phyloP scores from a whole-genome alignment of 2,888 invertebrate species.

The Lithophane ornitopus region DNA sequence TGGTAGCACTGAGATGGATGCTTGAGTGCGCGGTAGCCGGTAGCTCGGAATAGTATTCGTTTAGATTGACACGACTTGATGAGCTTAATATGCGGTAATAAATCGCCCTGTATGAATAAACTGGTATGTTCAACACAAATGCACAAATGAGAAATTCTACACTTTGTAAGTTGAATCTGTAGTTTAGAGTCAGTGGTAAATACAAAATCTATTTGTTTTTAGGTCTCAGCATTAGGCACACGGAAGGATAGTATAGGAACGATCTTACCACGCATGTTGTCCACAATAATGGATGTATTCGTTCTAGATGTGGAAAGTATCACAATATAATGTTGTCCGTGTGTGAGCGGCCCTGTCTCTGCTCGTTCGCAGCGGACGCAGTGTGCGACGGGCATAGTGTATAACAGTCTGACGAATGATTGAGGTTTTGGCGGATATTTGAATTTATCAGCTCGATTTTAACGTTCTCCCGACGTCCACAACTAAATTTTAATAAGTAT shows the following conservation, averaged over 20 bases:
- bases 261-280: slow-evolving; percentile 27
- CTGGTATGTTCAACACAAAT: slow-evolving; percentile 40
- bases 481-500: slow-evolving; percentile 62
- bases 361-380: slow-evolving; percentile 32
- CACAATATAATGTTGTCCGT: slow-evolving; percentile 27
- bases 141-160: slow-evolving; percentile 48
- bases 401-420: slow-evolving; percentile 35
- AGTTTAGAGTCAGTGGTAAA: slow-evolving; percentile 50
- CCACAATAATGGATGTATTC: slow-evolving; percentile 12
- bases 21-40: slow-evolving; percentile 46
- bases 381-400: not conserved
- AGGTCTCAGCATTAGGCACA: slow-evolving; percentile 50
- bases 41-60: slow-evolving; percentile 45
- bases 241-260: slow-evolving; percentile 34
- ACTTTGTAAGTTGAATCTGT: slow-evolving; percentile 46
- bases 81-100: slow-evolving; percentile 67
- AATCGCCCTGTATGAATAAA: slow-evolving; percentile 50
- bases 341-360: too few relatives aligned
- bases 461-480: slow-evolving; percentile 64
- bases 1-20: slow-evolving; percentile 42
- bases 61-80: slow-evolving; percentile 64
- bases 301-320: slow-evolving; percentile 28
- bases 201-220: slow-evolving; percentile 48
- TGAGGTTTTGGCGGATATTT: slow-evolving; percentile 46
- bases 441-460: slow-evolving; percentile 60